A percentile compares a stretch with the other conserved stretches of the same genome.
Evolutionary conservation across 35 echinoderm and acorn worm genomes (phyloP).

Genomic region (Diadema setosum): DNA sequence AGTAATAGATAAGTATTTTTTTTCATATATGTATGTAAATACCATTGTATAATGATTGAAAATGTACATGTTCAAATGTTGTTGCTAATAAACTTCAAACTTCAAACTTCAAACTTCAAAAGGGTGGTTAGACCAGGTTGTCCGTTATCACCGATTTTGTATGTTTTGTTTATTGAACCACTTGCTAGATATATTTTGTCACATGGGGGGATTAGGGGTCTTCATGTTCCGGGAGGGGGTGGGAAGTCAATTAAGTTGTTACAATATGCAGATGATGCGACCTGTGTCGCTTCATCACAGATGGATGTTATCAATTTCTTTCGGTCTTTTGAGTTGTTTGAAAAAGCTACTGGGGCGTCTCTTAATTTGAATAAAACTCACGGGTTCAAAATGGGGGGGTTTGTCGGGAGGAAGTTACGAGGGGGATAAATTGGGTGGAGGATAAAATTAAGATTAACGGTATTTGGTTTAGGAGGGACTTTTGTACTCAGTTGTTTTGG

Average conservation of each 20-base stretch:
- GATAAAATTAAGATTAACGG: conserved; percentile 23
- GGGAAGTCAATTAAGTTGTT: background rate
- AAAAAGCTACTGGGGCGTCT: conserved; percentile 29
- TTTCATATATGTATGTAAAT: no score
- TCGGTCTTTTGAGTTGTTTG: background rate
- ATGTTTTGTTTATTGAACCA: conserved; percentile 39
- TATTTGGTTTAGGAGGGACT: background rate
- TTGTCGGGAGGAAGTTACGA: conserved; percentile 7
- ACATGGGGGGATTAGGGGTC: background rate
- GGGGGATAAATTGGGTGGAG: background rate
- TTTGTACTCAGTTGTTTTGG: background rate
- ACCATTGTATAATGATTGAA: no score
- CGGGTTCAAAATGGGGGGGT: background rate
- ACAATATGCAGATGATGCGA: conserved; percentile 35
- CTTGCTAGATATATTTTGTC: conserved; percentile 8
- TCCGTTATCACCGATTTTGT: conserved; percentile 26
- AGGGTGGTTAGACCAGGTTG: conserved; percentile 26
- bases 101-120: no score
- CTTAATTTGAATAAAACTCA: conserved; percentile 9
- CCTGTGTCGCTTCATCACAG: conserved; percentile 12
- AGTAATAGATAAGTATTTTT: no score
- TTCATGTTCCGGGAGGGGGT: background rate
- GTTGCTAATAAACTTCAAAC: no score
- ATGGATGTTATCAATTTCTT: background rate
- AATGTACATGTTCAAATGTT: no score